Evolutionary conservation across 2,113 vertebrate species (phyloP).

Genomic region (Sorex fumeus): DNA sequence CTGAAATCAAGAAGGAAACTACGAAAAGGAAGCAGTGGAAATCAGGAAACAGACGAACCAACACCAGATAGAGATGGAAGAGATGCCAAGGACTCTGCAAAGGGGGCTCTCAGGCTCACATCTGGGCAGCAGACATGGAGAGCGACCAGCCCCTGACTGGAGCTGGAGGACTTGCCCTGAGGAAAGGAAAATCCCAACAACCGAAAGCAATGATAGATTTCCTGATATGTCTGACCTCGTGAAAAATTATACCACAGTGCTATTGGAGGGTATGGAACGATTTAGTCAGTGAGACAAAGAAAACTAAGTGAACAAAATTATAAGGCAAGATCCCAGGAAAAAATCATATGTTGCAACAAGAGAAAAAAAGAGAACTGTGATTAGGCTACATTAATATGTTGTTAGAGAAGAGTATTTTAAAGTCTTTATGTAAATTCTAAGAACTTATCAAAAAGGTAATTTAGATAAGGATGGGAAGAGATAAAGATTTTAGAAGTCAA

Average conservation of each 20-base stretch:
- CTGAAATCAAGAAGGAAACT: slow-evolving; percentile 60
- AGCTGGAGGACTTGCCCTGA: not conserved
- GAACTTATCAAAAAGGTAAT: slow-evolving; percentile 4
- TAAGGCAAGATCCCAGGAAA: not conserved
- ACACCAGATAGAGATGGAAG: slow-evolving; percentile 42
- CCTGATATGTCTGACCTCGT: not conserved
- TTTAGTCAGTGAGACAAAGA: slow-evolving; percentile 10
- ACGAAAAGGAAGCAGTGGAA: slow-evolving; percentile 21
- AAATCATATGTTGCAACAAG: not conserved
- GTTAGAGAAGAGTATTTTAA: slow-evolving; percentile 15
- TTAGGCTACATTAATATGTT: not conserved
- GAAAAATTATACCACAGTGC: slow-evolving; percentile 3
- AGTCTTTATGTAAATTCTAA: slow-evolving; percentile 16
- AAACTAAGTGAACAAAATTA: slow-evolving; percentile 47
- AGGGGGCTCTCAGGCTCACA: slow-evolving; percentile 37
- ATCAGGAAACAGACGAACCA: slow-evolving; percentile 57
- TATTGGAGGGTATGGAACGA: not conserved
- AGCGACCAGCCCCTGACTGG: not conserved
- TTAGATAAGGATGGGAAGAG: slow-evolving; percentile 16
- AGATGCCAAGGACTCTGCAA: slow-evolving; percentile 53
- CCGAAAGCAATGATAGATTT: slow-evolving; percentile 35
- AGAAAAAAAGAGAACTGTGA: not conserved
- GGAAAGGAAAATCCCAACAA: slow-evolving; percentile 37
- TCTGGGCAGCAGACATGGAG: slow-evolving; percentile 44
- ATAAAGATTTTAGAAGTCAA: slow-evolving; percentile 45